Evolutionary conservation across 2,888 invertebrate species (phyloP), one percentile per base, ranked within the genome.

Genomic region (Drosophila anomelani): DNA sequence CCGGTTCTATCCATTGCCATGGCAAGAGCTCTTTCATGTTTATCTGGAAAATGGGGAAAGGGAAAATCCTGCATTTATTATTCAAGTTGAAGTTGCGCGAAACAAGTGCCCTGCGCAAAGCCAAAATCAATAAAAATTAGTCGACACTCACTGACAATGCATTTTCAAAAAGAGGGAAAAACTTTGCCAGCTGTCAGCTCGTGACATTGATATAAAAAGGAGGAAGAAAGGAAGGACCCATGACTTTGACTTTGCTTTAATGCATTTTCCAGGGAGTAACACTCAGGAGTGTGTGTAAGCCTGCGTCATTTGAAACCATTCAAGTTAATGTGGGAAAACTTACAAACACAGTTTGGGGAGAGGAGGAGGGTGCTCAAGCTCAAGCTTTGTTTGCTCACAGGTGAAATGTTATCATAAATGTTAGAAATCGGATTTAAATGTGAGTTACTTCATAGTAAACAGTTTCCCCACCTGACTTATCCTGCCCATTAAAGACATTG

Each of bases 61-160:
- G 61, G 34, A 29, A 57, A 44, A 58, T 20, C 38, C 43, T 59
- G 20, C 59, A 47, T 63, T 20, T 47, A 47, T 38, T 59, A 63
- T 63, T 63, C 39, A 51, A 43, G 51, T 29, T 44, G 5, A 51
- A 51, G 51, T 51, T 38, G 12, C 36, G 15, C 23, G 26, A 8
- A 60, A 36, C 47, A 60, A 49, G 61, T 60, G 61, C 49, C 49
- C 49, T 60, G 49, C 61, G 49, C 61, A 64, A 49, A 64, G 64
- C 64, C 38, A 64, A 64, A 67, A 64, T 67, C 66, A 67, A 67
- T 67, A 67, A 53, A 64, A 67, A 67, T 67, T 67, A 67, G 66
- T 67, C 44, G 64, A 64, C 66, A 64, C 53, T 64, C 64, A 17
- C 63, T 53, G 66, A 64, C 64, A 66, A 63, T 63, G 64, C 64